Conservation (phyloP, 2,113 vertebrate species). For the Hucho hucho region DNA sequence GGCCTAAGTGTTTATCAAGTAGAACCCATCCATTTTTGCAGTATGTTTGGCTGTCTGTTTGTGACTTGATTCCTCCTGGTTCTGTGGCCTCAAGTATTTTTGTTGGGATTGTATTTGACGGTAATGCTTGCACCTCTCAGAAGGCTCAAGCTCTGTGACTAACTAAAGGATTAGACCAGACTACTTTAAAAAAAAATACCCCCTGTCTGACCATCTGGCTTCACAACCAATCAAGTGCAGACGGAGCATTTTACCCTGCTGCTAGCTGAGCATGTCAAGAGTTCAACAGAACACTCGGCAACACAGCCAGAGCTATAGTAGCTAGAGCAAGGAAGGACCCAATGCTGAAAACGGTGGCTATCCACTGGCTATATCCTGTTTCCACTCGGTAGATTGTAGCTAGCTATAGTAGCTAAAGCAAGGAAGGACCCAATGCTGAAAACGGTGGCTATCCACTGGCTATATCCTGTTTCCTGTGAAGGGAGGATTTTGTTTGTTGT, state of each 20-base stretch:
- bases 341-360: too few relatives aligned
- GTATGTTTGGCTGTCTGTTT: background rate
- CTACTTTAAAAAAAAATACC: too few relatives aligned
- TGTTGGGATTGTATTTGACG: background rate
- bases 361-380: too few relatives aligned
- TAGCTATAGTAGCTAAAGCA: background rate
- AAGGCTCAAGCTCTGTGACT: constrained; percentile 17
- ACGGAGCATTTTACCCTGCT: background rate
- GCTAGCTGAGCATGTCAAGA: background rate
- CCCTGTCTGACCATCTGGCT: constrained; percentile 42
- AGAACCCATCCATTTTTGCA: background rate
- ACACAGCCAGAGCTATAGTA: background rate
- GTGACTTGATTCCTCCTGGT: background rate
- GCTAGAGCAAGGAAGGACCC: background rate
- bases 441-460: too few relatives aligned
- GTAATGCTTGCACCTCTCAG: background rate
- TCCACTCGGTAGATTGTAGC: too few relatives aligned
- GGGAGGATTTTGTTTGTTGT: too few relatives aligned
- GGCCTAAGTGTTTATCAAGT: too few relatives aligned
- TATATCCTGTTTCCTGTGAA: too few relatives aligned
- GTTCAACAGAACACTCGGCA: background rate
- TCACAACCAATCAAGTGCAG: constrained; percentile 21
- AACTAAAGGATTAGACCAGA: constrained; percentile 5
- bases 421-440: background rate
- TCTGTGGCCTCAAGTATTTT: background rate